Evolutionary conservation across 2,113 vertebrate genomes (phyloP), one percentile per base, ranked within the genome.

Genomic region (Triplophysa siluroides): DNA sequence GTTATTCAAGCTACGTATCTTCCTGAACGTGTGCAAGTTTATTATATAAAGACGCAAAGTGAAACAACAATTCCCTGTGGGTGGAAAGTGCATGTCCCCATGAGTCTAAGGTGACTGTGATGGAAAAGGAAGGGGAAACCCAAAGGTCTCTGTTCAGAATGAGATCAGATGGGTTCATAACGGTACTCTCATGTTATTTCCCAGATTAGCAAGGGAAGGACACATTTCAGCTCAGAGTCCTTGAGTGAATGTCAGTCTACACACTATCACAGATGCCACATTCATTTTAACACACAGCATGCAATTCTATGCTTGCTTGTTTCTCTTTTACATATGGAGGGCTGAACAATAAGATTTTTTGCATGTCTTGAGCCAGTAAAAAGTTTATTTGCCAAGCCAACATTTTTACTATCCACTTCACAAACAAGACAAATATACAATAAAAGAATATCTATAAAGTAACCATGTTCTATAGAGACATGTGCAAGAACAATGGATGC

Each of bases 241-340:
- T 78, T 78, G 81, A 78, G 16, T 68, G 60, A 83, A 82, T 8
- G 62, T 68, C 62, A 43, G 29, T 79, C 63, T 64, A 78, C 65
- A 54, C 43, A 60, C 50, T 23, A 74, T 24, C 23, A 43, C 11
- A 41, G 50, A 67, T 64, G 62, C 50, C 61, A 67, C 38, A 43
- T 58, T 80, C 7, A 16, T 52, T 8, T 52, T 21, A 62, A 47
- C 74, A 47, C 38, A 14, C 11, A 38, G 19, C 50, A 1, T 58
- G 14, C 1, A 61, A 14, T 60, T 56, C 23, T 61, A 43, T 26
- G 33, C 29, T 23, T 71, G 47, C 16, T 69, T 52, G 16, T 52
- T 5, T 52, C 3, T 5, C 50, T 52, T 16, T 5, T 21, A 6
- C n/a, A 58, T 58, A 19, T 58, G 54, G 19, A n/a, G n/a, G 4